Percentiles rank a stretch among this genome's conserved stretches.
Conservation (phyloP, 1,140 invertebrate species). For the Lasioglossum baleicum region DNA sequence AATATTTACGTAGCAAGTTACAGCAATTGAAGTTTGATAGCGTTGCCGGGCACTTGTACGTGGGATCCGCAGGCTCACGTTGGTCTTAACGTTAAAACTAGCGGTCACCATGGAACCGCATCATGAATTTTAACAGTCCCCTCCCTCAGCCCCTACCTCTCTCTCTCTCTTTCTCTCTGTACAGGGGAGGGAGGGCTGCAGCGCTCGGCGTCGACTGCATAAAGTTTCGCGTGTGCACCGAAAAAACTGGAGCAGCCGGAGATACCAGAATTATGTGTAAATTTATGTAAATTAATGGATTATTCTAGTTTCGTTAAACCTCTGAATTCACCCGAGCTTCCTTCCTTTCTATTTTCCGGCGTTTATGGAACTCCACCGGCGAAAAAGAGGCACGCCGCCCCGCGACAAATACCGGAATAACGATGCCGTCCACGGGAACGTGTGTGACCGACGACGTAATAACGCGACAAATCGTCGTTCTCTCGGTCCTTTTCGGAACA, state of each 20-base stretch:
- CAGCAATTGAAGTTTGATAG: conserved; percentile 2
- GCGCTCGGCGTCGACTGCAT: conserved; percentile 4
- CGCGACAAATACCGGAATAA: conserved; percentile 21
- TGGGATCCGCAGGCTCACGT: background rate
- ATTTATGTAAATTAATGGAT: conserved; percentile 49
- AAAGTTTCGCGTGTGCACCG: conserved; percentile 27
- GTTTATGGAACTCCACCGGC: conserved; percentile 16
- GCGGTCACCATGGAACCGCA: conserved; percentile 26
- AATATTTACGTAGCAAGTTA: background rate
- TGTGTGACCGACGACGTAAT: background rate
- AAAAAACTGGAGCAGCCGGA: background rate
- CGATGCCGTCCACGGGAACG: background rate
- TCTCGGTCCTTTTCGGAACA: background rate
- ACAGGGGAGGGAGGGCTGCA: background rate
- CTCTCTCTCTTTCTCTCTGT: background rate
- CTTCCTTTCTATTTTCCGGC: conserved; percentile 41
- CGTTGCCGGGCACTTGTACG: background rate
- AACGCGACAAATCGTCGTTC: background rate
- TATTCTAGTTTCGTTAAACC: conserved; percentile 51
- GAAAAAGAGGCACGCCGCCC: conserved; percentile 10
- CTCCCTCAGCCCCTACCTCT: too few relatives aligned
- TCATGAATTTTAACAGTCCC: conserved; percentile 45
- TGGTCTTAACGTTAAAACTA: conserved; percentile 28
- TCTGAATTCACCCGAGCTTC: conserved; percentile 23
- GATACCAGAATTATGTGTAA: conserved; percentile 44